Evolutionary conservation across 2,888 invertebrate genomes (phyloP).

Genomic region (Pheosia tremula): DNA sequence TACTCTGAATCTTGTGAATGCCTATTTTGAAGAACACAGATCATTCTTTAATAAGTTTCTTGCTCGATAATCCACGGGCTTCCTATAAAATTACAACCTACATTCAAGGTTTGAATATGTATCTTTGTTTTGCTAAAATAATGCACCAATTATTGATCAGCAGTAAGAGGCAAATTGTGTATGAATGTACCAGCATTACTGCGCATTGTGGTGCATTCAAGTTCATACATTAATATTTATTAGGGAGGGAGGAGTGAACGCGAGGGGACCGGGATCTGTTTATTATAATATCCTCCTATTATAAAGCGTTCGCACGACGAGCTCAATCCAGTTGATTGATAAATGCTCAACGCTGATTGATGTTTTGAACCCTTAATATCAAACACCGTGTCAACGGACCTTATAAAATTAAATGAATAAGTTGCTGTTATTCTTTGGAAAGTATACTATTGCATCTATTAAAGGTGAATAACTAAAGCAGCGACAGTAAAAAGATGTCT

Average conservation of each 20-base stretch:
- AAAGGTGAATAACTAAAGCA: too few relatives aligned
- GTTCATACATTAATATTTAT: conserved; percentile 83
- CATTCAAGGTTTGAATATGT: too few relatives aligned
- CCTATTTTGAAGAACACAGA: too few relatives aligned
- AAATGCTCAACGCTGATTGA: conserved; percentile 44
- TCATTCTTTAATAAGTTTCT: too few relatives aligned
- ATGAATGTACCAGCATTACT: conserved; percentile 82
- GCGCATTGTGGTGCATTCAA: conserved; percentile 71
- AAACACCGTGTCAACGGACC: conserved; percentile 8
- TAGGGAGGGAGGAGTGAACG: conserved; percentile 64
- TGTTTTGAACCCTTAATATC: conserved; percentile 28
- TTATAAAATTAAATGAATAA: neutral
- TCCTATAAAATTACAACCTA: too few relatives aligned
- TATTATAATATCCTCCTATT: conserved; percentile 84
- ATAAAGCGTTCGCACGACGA: conserved; percentile 82
- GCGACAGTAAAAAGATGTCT: too few relatives aligned
- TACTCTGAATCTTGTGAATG: too few relatives aligned
- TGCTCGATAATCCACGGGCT: too few relatives aligned
- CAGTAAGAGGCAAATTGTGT: conserved; percentile 75
- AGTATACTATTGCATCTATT: too few relatives aligned
- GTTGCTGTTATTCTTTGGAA: neutral
- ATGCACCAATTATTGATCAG: conserved; percentile 32
- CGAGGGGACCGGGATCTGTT: conserved; percentile 79
- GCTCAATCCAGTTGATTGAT: conserved; percentile 65
- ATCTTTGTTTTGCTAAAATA: neutral